Evolutionary conservation across 2,888 invertebrate genomes (phyloP).

Genomic region (Ectemnius cavifrons): DNA sequence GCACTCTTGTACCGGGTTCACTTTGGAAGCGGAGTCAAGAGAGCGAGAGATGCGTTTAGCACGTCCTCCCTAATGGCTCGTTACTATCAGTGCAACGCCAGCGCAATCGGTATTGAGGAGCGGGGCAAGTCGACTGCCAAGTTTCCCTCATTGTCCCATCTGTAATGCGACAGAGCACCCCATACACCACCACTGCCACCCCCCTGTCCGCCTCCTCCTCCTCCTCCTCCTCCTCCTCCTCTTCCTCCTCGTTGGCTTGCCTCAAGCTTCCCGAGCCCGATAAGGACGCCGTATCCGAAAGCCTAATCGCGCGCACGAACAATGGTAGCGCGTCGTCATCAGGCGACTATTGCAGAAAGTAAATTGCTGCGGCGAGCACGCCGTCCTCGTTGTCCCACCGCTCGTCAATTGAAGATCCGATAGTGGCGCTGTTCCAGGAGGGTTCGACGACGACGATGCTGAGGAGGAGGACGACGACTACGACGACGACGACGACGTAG

Average conservation of each 20-base stretch:
- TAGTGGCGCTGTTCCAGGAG: not conserved
- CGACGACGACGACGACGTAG: constrained; percentile 13
- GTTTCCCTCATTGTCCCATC: constrained; percentile 62
- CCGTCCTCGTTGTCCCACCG: constrained; percentile 23
- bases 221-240: not conserved
- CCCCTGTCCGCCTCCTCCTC: constrained; percentile 19
- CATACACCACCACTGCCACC: constrained; percentile 13
- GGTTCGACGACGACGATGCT: not conserved
- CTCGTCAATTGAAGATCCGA: constrained; percentile 16
- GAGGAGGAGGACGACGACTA: constrained; percentile 4
- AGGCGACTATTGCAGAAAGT: constrained; percentile 73
- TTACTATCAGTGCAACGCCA: constrained; percentile 46
- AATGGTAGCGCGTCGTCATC: constrained; percentile 73
- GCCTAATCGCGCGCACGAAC: constrained; percentile 73
- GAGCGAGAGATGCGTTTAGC: constrained; percentile 50
- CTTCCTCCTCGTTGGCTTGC: constrained; percentile 16
- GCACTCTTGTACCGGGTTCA: constrained; percentile 16
- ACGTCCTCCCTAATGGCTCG: constrained; percentile 51
- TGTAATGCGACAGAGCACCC: constrained; percentile 44
- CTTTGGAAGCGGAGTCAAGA: constrained; percentile 29
- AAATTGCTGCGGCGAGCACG: constrained; percentile 64
- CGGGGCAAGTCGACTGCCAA: constrained; percentile 52
- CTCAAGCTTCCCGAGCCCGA: constrained; percentile 32
- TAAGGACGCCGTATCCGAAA: constrained; percentile 60
- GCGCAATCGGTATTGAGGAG: constrained; percentile 55